Percentiles rank a stretch among this genome's conserved stretches.
These are phyloP conservation scores for Entomobrya multifasciata DNA, from an alignment of 2,888 invertebrate species.

Conservation along the genomic window DNA sequence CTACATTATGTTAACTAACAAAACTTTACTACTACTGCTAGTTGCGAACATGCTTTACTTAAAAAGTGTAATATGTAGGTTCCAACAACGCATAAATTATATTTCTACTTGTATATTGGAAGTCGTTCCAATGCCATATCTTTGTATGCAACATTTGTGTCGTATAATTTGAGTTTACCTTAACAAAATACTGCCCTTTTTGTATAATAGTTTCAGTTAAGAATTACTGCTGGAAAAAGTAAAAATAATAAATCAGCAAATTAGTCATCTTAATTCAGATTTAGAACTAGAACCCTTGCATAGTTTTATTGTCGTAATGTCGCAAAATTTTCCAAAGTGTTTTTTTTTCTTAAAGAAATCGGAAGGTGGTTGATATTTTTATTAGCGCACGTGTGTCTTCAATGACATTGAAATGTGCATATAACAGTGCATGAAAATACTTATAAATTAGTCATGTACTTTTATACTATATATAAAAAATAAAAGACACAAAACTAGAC, in stretches of 20 bases:
- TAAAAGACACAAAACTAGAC: too few relatives aligned
- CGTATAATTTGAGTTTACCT: neutral
- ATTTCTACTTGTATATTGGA: neutral
- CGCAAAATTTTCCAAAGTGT: constrained; percentile 9
- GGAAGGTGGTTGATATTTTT: neutral
- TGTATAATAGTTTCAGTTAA: neutral
- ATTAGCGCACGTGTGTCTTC: neutral
- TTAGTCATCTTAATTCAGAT: constrained; percentile 31
- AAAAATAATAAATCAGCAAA: neutral
- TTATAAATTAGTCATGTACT: too few relatives aligned
- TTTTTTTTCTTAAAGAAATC: neutral
- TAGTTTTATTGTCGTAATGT: neutral
- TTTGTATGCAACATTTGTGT: neutral
- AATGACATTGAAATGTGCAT: too few relatives aligned
- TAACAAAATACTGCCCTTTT: neutral
- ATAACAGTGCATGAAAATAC: too few relatives aligned
- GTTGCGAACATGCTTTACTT: neutral
- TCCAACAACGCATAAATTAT: constrained; percentile 14
- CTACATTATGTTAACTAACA: constrained; percentile 15
- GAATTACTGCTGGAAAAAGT: neutral
- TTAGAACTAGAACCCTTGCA: too few relatives aligned
- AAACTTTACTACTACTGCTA: neutral
- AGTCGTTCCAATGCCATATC: neutral
- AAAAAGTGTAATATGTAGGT: constrained; percentile 2
- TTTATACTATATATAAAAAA: too few relatives aligned